Conservation (phyloP, 2,888 invertebrate species). For the Mythimna loreyi region DNA sequence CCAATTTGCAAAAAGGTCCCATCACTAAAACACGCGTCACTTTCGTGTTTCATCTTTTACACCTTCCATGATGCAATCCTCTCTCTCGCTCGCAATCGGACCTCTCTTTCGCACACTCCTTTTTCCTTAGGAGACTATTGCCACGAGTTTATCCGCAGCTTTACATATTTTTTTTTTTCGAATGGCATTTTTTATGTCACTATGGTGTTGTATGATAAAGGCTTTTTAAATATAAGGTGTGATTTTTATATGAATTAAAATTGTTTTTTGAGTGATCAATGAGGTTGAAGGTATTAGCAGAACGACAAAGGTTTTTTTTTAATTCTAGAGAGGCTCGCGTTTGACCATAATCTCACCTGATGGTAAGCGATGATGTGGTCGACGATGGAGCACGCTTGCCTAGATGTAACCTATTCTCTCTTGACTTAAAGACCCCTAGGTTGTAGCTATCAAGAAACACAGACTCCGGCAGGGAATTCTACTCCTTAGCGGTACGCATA, state of each 20-base stretch:
- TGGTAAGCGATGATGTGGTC: too few relatives aligned
- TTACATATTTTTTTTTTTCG: constrained; percentile 38
- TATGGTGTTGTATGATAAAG: neutral
- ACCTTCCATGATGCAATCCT: constrained; percentile 86
- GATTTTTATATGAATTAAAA: neutral
- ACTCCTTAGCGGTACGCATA: too few relatives aligned
- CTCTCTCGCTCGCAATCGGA: constrained; percentile 69
- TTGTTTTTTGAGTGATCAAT: too few relatives aligned
- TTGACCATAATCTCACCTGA: too few relatives aligned
- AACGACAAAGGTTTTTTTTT: too few relatives aligned
- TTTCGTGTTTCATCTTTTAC: constrained; percentile 90
- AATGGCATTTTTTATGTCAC: constrained; percentile 48
- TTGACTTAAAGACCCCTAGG: too few relatives aligned
- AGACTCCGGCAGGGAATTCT: too few relatives aligned
- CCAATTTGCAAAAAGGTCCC: constrained; percentile 62
- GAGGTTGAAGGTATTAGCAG: too few relatives aligned
- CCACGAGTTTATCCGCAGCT: constrained; percentile 58
- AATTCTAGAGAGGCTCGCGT: too few relatives aligned
- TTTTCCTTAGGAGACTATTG: constrained; percentile 53
- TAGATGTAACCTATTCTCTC: too few relatives aligned
- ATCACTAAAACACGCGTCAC: constrained; percentile 85
- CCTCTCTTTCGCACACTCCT: constrained; percentile 66
- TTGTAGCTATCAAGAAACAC: too few relatives aligned
- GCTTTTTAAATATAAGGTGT: neutral
- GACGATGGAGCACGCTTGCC: too few relatives aligned